Conservation (phyloP, 2,888 invertebrate genomes). For the Calliopum simillimum region DNA sequence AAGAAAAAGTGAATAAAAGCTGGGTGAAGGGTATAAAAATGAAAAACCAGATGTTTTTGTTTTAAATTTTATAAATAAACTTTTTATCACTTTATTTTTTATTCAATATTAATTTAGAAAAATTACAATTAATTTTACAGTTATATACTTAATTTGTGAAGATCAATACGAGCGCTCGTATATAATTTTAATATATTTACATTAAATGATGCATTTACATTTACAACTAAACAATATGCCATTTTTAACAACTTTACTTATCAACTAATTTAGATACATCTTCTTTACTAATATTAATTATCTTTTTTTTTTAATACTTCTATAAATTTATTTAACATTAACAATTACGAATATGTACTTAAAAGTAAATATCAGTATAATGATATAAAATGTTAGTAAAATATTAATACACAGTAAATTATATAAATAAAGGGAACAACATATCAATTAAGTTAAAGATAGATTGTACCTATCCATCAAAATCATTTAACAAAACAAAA, state of each 20-base stretch:
- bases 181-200: slow-evolving; percentile 36
- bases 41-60: too few species aligned
- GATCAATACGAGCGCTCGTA: slow-evolving; percentile 45
- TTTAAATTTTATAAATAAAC: slow-evolving; percentile 37
- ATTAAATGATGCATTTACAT: slow-evolving; percentile 36
- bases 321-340: slow-evolving; percentile 36
- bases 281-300: background rate
- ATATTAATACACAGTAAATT: too few species aligned
- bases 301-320: slow-evolving; percentile 17
- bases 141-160: slow-evolving; percentile 53
- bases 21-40: too few species aligned
- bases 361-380: background rate
- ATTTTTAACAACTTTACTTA: slow-evolving; percentile 37
- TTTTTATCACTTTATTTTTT: slow-evolving; percentile 44
- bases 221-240: slow-evolving; percentile 34
- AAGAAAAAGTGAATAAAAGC: too few species aligned
- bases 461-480: slow-evolving; percentile 4
- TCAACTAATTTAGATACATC: slow-evolving; percentile 31
- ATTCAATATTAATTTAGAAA: slow-evolving; percentile 48
- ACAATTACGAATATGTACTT: slow-evolving; percentile 14
- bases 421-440: background rate
- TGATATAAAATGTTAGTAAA: slow-evolving; percentile 1
- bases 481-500: slow-evolving; percentile 4
- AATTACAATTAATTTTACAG: slow-evolving; percentile 54
- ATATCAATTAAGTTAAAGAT: background rate